Percentiles rank a stretch among this genome's conserved stretches.
These are phyloP conservation scores for Margaritifera margaritifera DNA, from an alignment of 2,888 invertebrate species.

Conservation along the genomic window DNA sequence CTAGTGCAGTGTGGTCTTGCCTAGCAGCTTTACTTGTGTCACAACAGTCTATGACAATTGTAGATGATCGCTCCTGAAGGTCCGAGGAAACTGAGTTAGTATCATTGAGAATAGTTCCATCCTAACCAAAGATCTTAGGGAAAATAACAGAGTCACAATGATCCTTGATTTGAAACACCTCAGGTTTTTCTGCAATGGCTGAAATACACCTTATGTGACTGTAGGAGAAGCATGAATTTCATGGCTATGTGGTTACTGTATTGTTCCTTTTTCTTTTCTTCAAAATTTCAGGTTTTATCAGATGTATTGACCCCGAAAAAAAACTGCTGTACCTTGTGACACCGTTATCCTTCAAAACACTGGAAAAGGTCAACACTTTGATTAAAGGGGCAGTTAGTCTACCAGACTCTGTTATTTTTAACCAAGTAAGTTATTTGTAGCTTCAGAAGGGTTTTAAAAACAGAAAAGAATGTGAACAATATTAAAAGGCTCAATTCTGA, in stretches of 20 bases:
- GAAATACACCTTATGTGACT: neutral
- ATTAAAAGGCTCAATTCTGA: too few species aligned
- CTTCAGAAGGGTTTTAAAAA: neutral
- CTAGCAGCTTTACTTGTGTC: too few species aligned
- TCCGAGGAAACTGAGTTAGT: too few species aligned
- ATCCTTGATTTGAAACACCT: too few species aligned
- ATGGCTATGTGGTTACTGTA: neutral
- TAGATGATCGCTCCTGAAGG: too few species aligned
- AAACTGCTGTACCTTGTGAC: slow-evolving; percentile 60
- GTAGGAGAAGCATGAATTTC: too few species aligned
- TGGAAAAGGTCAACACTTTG: slow-evolving; percentile 58
- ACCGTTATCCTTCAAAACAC: slow-evolving; percentile 40
- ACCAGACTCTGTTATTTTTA: slow-evolving; percentile 52
- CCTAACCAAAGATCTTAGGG: too few species aligned
- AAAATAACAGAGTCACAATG: too few species aligned
- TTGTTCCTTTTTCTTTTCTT: neutral
- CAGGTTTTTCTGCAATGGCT: neutral
- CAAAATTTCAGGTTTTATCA: slow-evolving; percentile 54
- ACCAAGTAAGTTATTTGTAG: slow-evolving; percentile 45
- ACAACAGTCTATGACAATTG: too few species aligned
- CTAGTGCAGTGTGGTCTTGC: too few species aligned
- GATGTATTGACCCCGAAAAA: slow-evolving; percentile 56
- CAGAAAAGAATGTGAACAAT: too few species aligned
- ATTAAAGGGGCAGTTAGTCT: slow-evolving; percentile 58
- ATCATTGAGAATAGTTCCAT: too few species aligned